phyloP scores from a whole-genome alignment of 2,888 invertebrate species.

The Trissolcus brochymenae region DNA sequence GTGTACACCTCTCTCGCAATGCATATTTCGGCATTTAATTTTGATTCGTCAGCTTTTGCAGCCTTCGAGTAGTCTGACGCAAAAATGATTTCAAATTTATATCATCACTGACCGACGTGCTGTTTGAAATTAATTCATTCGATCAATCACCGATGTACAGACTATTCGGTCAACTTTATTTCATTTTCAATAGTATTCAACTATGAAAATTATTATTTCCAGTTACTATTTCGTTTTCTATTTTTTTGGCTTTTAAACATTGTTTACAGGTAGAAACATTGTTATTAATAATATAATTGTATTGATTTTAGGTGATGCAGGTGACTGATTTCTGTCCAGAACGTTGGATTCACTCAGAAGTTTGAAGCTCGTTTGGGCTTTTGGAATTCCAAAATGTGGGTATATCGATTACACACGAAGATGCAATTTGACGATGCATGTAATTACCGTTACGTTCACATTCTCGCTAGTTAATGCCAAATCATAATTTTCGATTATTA shows the following conservation, averaged over 20 bases:
- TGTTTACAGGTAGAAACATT: not conserved
- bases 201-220: conserved; percentile 1
- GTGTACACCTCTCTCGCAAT: conserved; percentile 13
- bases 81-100: conserved; percentile 22
- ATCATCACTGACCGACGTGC: conserved; percentile 10
- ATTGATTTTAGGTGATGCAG: conserved; percentile 1
- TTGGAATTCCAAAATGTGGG: conserved; percentile 45
- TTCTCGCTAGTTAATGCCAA: conserved; percentile 13
- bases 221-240: no score
- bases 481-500: conserved; percentile 34
- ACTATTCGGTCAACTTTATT: not conserved
- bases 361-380: conserved; percentile 30
- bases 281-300: not conserved
- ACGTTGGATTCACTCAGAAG: conserved; percentile 26
- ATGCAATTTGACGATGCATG: conserved; percentile 31
- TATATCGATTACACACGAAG: conserved; percentile 36
- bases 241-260: no score
- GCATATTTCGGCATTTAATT: conserved; percentile 42
- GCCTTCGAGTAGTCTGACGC: conserved; percentile 14
- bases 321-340: conserved; percentile 1
- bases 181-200: not conserved
- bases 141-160: conserved; percentile 5
- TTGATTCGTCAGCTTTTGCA: conserved; percentile 29
- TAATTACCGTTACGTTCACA: conserved; percentile 24
- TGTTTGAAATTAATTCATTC: conserved; percentile 19